A percentile compares a stretch with the other conserved stretches of the same genome.
Evolutionary conservation across 2,888 invertebrate species (phyloP).

Genomic region (Drosophila suboccidentalis): DNA sequence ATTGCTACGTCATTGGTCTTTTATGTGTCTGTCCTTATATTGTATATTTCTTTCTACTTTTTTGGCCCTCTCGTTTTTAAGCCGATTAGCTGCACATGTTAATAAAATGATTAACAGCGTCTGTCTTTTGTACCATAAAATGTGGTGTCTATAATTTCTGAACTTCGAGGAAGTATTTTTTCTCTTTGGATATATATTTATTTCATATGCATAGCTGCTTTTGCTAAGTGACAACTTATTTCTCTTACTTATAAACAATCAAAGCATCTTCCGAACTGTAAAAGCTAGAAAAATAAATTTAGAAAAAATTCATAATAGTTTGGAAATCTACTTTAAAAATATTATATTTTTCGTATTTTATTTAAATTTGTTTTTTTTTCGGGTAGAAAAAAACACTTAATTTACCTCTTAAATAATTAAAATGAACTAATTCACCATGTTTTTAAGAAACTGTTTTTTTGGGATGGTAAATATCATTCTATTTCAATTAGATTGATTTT

Average conservation of each 20-base stretch:
- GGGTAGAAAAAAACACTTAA: too few relatives aligned
- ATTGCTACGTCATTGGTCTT: slow-evolving; percentile 59
- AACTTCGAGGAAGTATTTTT: neutral
- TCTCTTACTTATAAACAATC: neutral
- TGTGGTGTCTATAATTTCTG: neutral
- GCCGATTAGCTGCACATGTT: slow-evolving; percentile 77
- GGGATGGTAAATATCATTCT: too few relatives aligned
- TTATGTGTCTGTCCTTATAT: slow-evolving; percentile 18
- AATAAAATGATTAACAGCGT: slow-evolving; percentile 65
- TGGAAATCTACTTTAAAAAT: too few relatives aligned
- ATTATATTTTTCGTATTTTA: too few relatives aligned
- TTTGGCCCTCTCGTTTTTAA: slow-evolving; percentile 53
- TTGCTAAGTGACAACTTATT: neutral
- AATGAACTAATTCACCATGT: too few relatives aligned
- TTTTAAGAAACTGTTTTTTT: too few relatives aligned
- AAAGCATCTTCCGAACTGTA: too few relatives aligned
- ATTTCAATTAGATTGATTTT: neutral
- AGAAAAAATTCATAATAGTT: too few relatives aligned
- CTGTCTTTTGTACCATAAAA: slow-evolving; percentile 1
- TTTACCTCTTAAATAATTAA: too few relatives aligned
- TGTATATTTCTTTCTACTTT: slow-evolving; percentile 22
- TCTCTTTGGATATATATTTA: neutral
- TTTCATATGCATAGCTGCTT: neutral
- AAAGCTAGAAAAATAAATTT: too few relatives aligned
- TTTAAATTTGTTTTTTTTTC: too few relatives aligned